Conservation (phyloP, 2,113 vertebrate species). For the Triplophysa tibetana region DNA sequence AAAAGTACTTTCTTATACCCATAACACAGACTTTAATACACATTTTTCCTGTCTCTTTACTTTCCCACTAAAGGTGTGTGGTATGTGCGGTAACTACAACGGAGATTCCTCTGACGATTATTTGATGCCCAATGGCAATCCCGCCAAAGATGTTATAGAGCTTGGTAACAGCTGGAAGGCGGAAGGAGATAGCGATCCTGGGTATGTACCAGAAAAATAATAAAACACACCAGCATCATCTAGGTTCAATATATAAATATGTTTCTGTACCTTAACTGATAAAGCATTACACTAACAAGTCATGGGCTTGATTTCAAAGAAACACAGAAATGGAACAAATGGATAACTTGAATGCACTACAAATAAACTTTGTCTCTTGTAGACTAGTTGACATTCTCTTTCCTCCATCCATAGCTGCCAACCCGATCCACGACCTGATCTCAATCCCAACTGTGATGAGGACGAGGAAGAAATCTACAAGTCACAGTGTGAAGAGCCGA, state of each 20-base stretch:
- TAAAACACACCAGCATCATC: too few relatives aligned
- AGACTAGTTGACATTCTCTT: neutral
- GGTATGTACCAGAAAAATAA: constrained; percentile 62
- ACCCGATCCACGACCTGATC: constrained; percentile 67
- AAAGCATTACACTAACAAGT: too few relatives aligned
- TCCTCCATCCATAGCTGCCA: constrained; percentile 68
- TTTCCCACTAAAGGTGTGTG: constrained; percentile 73
- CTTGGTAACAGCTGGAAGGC: constrained; percentile 84
- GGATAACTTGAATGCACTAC: neutral
- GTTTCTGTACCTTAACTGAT: neutral
- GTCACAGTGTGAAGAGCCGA: constrained; percentile 60
- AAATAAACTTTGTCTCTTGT: neutral
- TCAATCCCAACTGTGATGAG: constrained; percentile 63
- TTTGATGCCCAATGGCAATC: constrained; percentile 72
- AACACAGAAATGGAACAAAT: too few relatives aligned
- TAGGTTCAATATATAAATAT: neutral
- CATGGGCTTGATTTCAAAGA: too few relatives aligned
- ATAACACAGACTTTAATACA: neutral
- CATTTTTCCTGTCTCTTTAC: neutral
- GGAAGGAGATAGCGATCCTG: constrained; percentile 70
- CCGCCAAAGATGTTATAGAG: constrained; percentile 69
- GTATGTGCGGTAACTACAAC: constrained; percentile 85
- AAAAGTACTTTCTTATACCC: neutral
- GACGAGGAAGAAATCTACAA: constrained; percentile 60
- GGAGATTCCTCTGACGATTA: constrained; percentile 73